Base-by-base conservation (phyloP, 2,113 vertebrate genomes). In the Oostethus manadensis region DNA sequence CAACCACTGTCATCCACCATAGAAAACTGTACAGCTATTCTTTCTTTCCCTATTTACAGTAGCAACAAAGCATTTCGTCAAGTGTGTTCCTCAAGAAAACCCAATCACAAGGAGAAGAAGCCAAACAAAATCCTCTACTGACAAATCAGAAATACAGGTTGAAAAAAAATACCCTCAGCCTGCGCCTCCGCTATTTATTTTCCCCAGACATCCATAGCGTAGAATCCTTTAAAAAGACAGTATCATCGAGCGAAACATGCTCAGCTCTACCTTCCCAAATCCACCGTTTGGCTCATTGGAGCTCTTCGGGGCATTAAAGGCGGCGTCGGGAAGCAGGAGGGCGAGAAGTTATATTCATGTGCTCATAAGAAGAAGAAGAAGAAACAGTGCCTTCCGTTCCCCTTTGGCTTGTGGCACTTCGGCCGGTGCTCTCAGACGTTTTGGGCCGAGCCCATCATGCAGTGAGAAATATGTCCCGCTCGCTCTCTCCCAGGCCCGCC, bases 401-500 rank as follows among this genome's bases (percentile, higher is more conserved):
- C 72, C 23, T 64, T 82, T 86, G 86, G 90, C 93, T 86, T 91
- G 90, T 87, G 90, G 88, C 71, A 85, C 87, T 91, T 87, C 84
- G 86, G 92, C 93, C 93, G 92, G 91, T 93, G 92, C 88, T 90
- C 91, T 92, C 89, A 92, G 85, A 78, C 77, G 51, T 62, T 91
- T 89, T 85, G 62, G 72, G 66, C 72, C 59, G 7, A 60, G 78
- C 91, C 87, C 88, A 84, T 89, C 89, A 89, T 90, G 89, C 86
- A 88, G 88, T 82, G 85, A 89, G 91, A 89, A 92, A 89, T 81
- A 79, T 84, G 88, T 69, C 68, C 72, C 6, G 20, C 62, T 56
- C 1, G 22, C 43, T 73, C 80, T 86, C 84, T 84, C 84, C 79
- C 76, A 82, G 83, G 84, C 18, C 73, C 64, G 63, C 42, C 33